Evolutionary conservation across 2,113 vertebrate genomes (phyloP), one percentile per base, ranked within the genome.

Genomic region (Crotalus helleri): DNA sequence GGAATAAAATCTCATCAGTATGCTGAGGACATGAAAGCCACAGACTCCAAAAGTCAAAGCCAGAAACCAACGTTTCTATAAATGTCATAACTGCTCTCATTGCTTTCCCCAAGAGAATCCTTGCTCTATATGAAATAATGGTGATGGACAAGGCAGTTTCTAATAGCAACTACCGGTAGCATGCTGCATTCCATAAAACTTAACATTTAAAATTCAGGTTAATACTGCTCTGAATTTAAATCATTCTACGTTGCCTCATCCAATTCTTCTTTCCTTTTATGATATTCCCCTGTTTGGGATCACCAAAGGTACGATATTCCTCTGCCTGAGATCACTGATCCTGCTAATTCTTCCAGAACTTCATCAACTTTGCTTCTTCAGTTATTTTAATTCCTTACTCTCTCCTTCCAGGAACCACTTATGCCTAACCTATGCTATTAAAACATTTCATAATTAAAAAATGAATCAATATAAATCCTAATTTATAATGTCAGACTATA

Each of bases 401-500:
- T 69, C 54, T 51, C 9, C 17, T 81, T 55, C 44, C 44, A 46
- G 53, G 46, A 88, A 33, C 24, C 91, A 85, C 85, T 90, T 94
- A 85, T 57, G 89, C 92, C 93, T 85, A 85, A 94, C 54, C 44
- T 5, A 85, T 74, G 53, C 61, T 24, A 4, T 58, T 61, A 87
- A 51, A 92, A 57, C 92, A 91, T 93, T 94, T 94, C 94, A 94
- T 96, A 95, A 94, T 21, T 93, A 85, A 94, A 85, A 94, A 69
- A 4, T 55, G 93, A 96, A 93, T 91, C 93, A 95, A 94, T 11
- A 9, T 9, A 94, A 92, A 69, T 88, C 61, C 29, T 94, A 92
- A 97, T 95, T 95, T 95, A 95, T 94, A 96, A 91, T 86, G 93
- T 85, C 51, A 87, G 90, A 89, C 92, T 44, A 87, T 10, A 86